A percentile compares a stretch with the other conserved stretches of the same genome.
These are phyloP conservation scores for Diprion similis DNA, from an alignment of 1,140 invertebrate genomes.

Conservation along the genomic window DNA sequence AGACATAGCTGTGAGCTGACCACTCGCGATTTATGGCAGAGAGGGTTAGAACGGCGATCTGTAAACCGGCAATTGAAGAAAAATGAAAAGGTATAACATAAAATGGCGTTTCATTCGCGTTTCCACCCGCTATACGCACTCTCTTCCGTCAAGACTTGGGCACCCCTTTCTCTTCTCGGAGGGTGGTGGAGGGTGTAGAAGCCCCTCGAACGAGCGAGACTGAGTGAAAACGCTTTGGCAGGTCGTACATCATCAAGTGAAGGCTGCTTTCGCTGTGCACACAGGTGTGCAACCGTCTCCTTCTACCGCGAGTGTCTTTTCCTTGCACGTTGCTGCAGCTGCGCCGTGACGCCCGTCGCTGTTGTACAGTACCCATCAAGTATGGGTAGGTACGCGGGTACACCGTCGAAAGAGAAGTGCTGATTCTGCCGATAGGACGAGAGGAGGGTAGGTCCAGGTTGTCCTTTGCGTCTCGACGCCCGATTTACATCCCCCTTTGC, in stretches of 20 bases:
- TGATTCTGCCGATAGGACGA: background rate
- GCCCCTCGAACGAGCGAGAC: background rate
- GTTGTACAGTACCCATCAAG: background rate
- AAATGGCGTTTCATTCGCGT: no score
- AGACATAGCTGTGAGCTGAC: no score
- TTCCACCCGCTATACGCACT: no score
- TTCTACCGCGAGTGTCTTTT: background rate
- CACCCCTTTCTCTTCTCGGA: no score
- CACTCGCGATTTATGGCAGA: no score
- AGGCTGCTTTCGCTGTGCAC: no score
- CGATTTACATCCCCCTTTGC: background rate
- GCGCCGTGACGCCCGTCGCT: background rate
- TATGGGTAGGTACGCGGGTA: no score
- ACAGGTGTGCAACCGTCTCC: background rate
- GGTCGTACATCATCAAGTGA: background rate
- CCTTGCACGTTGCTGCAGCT: no score
- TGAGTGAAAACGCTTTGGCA: background rate
- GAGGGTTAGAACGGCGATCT: no score
- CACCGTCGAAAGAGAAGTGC: background rate
- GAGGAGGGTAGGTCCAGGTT: background rate
- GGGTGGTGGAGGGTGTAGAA: background rate
- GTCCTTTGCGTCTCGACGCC: slow-evolving; percentile 1
- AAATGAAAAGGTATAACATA: no score
- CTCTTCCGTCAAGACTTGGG: no score
- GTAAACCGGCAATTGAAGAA: no score